A percentile compares a stretch with the other conserved stretches of the same genome.
phyloP scores from a whole-genome alignment of 2,888 invertebrate species.

The Lagria hirta region DNA sequence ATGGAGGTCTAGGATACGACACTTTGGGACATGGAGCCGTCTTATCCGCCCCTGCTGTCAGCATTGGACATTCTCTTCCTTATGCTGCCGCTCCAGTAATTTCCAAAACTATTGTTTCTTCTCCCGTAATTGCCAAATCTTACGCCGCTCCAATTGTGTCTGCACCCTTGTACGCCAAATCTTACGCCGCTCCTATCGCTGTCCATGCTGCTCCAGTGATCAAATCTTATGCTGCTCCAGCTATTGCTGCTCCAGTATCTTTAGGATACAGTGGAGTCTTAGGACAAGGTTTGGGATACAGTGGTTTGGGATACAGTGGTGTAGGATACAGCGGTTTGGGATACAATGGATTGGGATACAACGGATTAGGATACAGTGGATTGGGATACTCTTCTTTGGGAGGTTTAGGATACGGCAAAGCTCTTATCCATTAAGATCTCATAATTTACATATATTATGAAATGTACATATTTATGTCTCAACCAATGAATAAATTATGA shows the following conservation, averaged over 20 bases:
- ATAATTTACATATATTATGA: constrained; percentile 21
- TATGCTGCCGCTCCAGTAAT: constrained; percentile 1
- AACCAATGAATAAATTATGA: constrained; percentile 19
- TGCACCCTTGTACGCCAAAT: constrained; percentile 31
- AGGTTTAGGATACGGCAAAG: constrained; percentile 25
- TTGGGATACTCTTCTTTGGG: constrained; percentile 1
- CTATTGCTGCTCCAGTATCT: constrained; percentile 20
- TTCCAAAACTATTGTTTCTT: constrained; percentile 16
- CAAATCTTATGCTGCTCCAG: constrained; percentile 31
- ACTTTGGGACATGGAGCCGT: constrained; percentile 22
- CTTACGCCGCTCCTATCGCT: constrained; percentile 21
- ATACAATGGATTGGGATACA: constrained; percentile 14
- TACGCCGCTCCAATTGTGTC: constrained; percentile 30
- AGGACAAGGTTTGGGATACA: constrained; percentile 26
- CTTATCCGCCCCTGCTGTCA: constrained; percentile 28
- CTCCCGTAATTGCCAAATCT: constrained; percentile 32
- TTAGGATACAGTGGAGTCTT: constrained; percentile 17
- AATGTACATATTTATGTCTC: constrained; percentile 22
- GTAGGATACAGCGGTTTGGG: constrained; percentile 15
- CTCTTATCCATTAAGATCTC: constrained; percentile 25
- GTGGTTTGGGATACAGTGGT: constrained; percentile 22
- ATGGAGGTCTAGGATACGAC: constrained; percentile 26
- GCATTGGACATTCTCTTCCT: constrained; percentile 22
- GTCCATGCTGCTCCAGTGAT: constrained; percentile 20
- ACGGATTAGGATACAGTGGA: constrained; percentile 17